Evolutionary conservation across 2,113 vertebrate species (phyloP).

Genomic region (Chauna torquata): DNA sequence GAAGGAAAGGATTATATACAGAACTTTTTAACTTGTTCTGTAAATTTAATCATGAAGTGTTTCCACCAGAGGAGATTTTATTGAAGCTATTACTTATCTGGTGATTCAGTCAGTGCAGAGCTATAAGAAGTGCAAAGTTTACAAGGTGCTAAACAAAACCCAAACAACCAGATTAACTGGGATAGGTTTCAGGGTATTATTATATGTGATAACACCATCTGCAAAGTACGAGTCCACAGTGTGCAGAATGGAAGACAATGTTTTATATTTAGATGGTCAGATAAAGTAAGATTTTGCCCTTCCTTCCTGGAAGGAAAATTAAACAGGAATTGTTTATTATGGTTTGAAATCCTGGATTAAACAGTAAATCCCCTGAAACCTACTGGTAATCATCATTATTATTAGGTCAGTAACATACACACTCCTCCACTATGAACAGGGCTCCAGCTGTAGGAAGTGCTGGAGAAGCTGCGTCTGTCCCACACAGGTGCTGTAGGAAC

Average conservation of each 20-base stretch:
- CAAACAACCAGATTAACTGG: not conserved
- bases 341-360: not conserved
- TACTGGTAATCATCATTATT: not conserved
- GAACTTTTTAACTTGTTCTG: slow-evolving; percentile 39
- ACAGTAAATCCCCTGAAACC: not conserved
- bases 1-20: not conserved
- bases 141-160: slow-evolving; percentile 50
- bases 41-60: slow-evolving; percentile 44
- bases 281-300: not conserved
- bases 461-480: not conserved
- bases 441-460: not conserved
- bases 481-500: not conserved
- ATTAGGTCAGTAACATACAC: not conserved
- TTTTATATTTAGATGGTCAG: not conserved
- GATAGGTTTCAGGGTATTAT: not conserved
- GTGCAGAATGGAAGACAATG: not conserved
- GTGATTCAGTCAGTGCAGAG: not conserved
- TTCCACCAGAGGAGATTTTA: slow-evolving; percentile 48
- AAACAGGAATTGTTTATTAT: not conserved
- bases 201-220: not conserved
- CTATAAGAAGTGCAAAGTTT: slow-evolving; percentile 41
- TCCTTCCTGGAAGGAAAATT: not conserved
- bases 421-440: not conserved
- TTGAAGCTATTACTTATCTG: slow-evolving; percentile 42
- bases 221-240: not conserved